These are phyloP conservation scores for Syngnathus rostellatus DNA, from an alignment of 2,797 vertebrate species.

Conservation along the genomic window DNA sequence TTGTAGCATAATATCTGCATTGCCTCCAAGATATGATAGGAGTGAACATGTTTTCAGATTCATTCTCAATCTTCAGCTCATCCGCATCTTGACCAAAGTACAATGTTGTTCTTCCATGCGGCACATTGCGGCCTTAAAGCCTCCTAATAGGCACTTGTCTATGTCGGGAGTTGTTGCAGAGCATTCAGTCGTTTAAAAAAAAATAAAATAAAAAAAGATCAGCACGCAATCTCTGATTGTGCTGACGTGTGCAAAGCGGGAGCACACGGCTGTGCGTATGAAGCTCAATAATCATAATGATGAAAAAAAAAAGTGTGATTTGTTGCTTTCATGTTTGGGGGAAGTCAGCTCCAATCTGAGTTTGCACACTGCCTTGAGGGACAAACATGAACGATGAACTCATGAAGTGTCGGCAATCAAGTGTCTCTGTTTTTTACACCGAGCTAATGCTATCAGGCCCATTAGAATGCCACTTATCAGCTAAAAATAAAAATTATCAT, in stretches of 20 bases:
- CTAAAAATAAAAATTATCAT: background rate
- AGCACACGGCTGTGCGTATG: slow-evolving; percentile 50
- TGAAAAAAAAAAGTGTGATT: slow-evolving; percentile 69
- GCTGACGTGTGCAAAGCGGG: slow-evolving; percentile 66
- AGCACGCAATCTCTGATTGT: slow-evolving; percentile 61
- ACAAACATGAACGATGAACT: slow-evolving; percentile 70
- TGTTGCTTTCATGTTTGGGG: slow-evolving; percentile 77
- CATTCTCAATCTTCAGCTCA: background rate
- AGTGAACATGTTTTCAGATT: background rate
- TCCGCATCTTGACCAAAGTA: background rate
- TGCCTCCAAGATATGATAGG: background rate
- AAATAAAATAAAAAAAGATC: background rate
- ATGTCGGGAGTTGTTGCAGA: slow-evolving; percentile 28
- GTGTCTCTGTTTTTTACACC: background rate
- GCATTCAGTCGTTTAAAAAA: slow-evolving; percentile 45
- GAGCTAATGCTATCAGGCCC: slow-evolving; percentile 10
- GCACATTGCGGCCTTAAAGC: background rate
- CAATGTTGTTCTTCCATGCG: background rate
- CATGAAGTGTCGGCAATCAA: slow-evolving; percentile 74
- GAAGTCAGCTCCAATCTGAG: slow-evolving; percentile 75
- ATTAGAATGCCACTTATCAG: background rate
- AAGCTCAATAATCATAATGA: slow-evolving; percentile 58
- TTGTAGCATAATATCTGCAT: background rate
- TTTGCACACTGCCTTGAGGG: slow-evolving; percentile 52
- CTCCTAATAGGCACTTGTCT: slow-evolving; percentile 47